These are phyloP conservation scores for Zygothrica quintamaculata DNA, from an alignment of 2,888 invertebrate genomes.

Conservation along the genomic window DNA sequence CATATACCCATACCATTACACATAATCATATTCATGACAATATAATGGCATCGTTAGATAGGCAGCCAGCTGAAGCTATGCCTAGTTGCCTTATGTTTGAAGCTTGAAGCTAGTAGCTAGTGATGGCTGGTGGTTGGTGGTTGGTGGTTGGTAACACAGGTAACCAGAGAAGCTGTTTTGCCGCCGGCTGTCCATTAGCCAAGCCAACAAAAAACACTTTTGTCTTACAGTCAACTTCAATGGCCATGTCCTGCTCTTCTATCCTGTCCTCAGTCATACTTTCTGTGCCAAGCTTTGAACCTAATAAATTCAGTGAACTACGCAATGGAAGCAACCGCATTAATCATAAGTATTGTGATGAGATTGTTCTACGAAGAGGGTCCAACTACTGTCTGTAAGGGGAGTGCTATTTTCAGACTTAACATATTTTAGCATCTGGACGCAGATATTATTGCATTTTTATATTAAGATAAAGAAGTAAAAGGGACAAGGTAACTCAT, in stretches of 20 bases:
- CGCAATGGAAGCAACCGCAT: constrained; percentile 35
- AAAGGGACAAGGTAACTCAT: too few relatives aligned
- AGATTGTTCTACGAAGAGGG: constrained; percentile 10
- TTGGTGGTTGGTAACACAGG: constrained; percentile 14
- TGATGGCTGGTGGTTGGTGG: constrained; percentile 3
- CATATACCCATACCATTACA: neutral
- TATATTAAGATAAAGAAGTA: too few relatives aligned
- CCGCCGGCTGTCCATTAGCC: constrained; percentile 52
- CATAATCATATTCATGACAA: constrained; percentile 76
- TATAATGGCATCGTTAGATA: constrained; percentile 66
- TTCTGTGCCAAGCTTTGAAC: constrained; percentile 27
- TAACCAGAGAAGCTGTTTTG: constrained; percentile 51
- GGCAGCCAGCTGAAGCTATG: constrained; percentile 10
- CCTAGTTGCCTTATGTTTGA: neutral
- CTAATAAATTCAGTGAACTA: constrained; percentile 35
- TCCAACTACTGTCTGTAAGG: neutral
- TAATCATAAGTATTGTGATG: constrained; percentile 40
- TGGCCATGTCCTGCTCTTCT: constrained; percentile 3
- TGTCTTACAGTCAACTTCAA: constrained; percentile 32
- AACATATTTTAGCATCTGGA: neutral
- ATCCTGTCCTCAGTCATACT: neutral
- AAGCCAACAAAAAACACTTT: constrained; percentile 23
- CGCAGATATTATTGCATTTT: too few relatives aligned
- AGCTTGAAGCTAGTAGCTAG: constrained; percentile 1
- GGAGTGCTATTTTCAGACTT: neutral